These are phyloP conservation scores for Homalodisca vitripennis DNA, from an alignment of 1,140 invertebrate genomes.

Conservation along the genomic window DNA sequence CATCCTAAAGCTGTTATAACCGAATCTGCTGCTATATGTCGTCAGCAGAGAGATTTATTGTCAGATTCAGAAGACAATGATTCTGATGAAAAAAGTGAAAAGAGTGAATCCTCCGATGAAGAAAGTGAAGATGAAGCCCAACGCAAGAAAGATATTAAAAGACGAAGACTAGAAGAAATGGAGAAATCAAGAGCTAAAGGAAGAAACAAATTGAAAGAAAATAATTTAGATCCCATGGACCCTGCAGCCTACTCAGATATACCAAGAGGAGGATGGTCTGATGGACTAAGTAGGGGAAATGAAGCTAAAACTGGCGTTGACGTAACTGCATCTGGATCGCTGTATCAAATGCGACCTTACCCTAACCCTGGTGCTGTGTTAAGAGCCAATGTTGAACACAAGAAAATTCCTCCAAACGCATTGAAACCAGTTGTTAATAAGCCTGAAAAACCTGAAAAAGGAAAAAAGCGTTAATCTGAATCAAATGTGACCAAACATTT, in stretches of 20 bases:
- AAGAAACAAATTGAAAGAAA: constrained; percentile 52
- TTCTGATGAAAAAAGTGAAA: constrained; percentile 32
- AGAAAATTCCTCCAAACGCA: constrained; percentile 26
- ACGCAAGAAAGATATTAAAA: constrained; percentile 23
- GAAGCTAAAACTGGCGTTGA: constrained; percentile 87
- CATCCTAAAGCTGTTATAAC: constrained; percentile 85
- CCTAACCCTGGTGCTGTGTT: constrained; percentile 89
- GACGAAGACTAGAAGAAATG: constrained; percentile 28
- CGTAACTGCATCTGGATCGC: constrained; percentile 82
- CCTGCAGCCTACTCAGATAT: constrained; percentile 85
- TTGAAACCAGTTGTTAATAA: not conserved
- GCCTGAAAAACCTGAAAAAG: constrained; percentile 8
- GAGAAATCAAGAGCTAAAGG: constrained; percentile 41
- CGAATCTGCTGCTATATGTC: constrained; percentile 77
- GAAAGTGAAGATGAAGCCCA: constrained; percentile 35
- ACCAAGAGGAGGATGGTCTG: constrained; percentile 79
- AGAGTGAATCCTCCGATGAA: constrained; percentile 13
- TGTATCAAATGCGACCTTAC: constrained; percentile 89
- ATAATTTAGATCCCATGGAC: constrained; percentile 86
- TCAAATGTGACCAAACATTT: too few species aligned
- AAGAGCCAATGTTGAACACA: constrained; percentile 57
- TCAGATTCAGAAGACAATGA: constrained; percentile 43
- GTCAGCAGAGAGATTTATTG: constrained; percentile 60
- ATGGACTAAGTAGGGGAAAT: constrained; percentile 65
- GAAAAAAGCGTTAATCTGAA: too few species aligned